A percentile compares a stretch with the other conserved stretches of the same genome.
Conservation (phyloP, 2,888 invertebrate species). For the Deilephila elpenor region DNA sequence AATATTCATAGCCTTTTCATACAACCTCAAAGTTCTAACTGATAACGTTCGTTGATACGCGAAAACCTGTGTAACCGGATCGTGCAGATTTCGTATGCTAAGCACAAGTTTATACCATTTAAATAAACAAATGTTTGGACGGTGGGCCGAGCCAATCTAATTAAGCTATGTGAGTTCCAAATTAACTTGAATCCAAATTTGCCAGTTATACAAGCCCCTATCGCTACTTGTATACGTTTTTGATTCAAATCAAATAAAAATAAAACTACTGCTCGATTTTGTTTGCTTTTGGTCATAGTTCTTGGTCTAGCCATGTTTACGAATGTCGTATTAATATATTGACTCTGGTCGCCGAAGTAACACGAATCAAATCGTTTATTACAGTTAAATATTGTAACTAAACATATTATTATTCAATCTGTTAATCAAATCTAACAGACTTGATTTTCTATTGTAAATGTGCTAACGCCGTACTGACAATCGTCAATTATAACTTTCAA, state of each 20-base stretch:
- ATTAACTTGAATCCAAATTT: conserved; percentile 48
- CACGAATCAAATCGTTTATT: too few relatives aligned
- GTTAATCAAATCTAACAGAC: too few relatives aligned
- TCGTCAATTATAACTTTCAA: too few relatives aligned
- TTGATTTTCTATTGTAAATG: too few relatives aligned
- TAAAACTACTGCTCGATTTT: neutral
- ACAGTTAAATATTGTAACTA: too few relatives aligned
- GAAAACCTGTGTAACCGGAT: neutral
- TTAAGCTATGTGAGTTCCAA: conserved; percentile 54
- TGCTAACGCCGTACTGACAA: too few relatives aligned
- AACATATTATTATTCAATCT: too few relatives aligned
- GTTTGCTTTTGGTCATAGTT: neutral
- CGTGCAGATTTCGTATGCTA: conserved; percentile 35
- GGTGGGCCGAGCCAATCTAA: conserved; percentile 50
- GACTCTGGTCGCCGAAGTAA: too few relatives aligned
- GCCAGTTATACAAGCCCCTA: conserved; percentile 11
- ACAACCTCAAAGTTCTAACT: neutral
- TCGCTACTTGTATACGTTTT: conserved; percentile 12
- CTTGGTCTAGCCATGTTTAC: neutral
- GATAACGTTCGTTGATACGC: neutral
- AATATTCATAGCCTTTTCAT: neutral
- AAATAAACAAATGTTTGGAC: conserved; percentile 44
- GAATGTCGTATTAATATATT: neutral
- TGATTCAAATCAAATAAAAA: conserved; percentile 9
- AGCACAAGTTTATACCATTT: conserved; percentile 38